Evolutionary conservation across 2,797 vertebrate species (phyloP).

Genomic region (Mus caroli): DNA sequence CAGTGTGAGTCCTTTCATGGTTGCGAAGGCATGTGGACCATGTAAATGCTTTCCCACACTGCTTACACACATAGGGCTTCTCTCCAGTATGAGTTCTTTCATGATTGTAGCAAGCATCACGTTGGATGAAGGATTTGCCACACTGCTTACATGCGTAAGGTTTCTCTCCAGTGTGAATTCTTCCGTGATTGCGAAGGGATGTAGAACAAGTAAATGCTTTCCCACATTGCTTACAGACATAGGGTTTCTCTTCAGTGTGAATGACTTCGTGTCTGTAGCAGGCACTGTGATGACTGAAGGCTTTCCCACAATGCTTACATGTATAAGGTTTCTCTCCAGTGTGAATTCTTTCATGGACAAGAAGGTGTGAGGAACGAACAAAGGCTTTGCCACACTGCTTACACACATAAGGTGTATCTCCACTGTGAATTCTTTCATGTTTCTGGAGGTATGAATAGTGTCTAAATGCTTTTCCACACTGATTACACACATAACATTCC

Average conservation of each 20-base stretch:
- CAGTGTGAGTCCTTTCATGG: conserved; percentile 57
- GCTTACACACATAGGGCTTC: conserved; percentile 56
- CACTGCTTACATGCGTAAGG: background rate
- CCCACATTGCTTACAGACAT: background rate
- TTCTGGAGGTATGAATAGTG: background rate
- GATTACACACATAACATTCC: background rate
- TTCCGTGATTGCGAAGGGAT: background rate
- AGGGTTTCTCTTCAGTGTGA: conserved; percentile 17
- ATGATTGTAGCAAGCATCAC: background rate
- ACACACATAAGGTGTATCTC: background rate
- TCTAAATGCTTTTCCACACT: background rate
- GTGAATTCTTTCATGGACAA: background rate
- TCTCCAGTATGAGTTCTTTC: conserved; percentile 23
- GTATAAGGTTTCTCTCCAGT: background rate
- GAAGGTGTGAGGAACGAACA: background rate
- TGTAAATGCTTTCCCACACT: conserved; percentile 58
- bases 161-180: background rate
- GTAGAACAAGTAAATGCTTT: conserved; percentile 5
- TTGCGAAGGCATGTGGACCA: conserved; percentile 52
- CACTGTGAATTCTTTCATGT: background rate
- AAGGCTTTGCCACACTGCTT: conserved; percentile 8
- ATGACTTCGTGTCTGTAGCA: background rate
- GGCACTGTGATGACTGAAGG: background rate
- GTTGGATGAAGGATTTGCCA: background rate
- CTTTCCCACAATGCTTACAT: conserved; percentile 12